Conservation (phyloP, 2,888 invertebrate genomes). For the Amiota mariae region DNA sequence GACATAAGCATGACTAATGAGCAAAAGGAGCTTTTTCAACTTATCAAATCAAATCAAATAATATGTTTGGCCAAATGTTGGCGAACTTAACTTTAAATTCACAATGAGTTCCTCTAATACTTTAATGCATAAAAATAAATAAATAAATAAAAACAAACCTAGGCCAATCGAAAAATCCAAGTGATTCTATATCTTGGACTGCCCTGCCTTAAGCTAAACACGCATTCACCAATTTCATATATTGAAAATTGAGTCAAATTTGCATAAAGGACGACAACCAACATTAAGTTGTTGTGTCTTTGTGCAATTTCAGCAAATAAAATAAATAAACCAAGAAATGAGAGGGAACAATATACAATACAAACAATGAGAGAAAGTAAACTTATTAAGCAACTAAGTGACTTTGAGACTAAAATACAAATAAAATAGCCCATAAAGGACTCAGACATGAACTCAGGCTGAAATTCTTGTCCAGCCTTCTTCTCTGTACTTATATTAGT, state of each 20-base stretch:
- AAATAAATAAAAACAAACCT: not conserved
- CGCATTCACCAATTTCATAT: too few species aligned
- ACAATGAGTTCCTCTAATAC: too few species aligned
- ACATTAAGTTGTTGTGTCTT: slow-evolving; percentile 26
- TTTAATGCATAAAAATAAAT: too few species aligned
- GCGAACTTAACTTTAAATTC: too few species aligned
- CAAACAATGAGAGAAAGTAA: slow-evolving; percentile 19
- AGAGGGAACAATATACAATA: not conserved
- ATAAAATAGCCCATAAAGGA: not conserved
- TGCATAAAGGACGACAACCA: slow-evolving; percentile 66
- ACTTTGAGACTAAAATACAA: not conserved
- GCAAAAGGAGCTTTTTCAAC: not conserved
- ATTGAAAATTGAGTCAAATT: slow-evolving; percentile 40
- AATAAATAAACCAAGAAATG: slow-evolving; percentile 31
- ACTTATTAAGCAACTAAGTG: not conserved
- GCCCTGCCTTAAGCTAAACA: too few species aligned
- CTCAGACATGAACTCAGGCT: not conserved
- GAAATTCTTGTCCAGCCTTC: not conserved
- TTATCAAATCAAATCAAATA: too few species aligned
- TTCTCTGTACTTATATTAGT: not conserved
- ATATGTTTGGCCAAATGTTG: too few species aligned
- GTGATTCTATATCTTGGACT: too few species aligned
- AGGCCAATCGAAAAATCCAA: not conserved
- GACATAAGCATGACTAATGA: slow-evolving; percentile 23
- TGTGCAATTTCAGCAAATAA: slow-evolving; percentile 42